These are phyloP conservation scores for Zoanthus solanderi DNA, from an alignment of 92 coral and sea anemone genomes.

Conservation along the genomic window DNA sequence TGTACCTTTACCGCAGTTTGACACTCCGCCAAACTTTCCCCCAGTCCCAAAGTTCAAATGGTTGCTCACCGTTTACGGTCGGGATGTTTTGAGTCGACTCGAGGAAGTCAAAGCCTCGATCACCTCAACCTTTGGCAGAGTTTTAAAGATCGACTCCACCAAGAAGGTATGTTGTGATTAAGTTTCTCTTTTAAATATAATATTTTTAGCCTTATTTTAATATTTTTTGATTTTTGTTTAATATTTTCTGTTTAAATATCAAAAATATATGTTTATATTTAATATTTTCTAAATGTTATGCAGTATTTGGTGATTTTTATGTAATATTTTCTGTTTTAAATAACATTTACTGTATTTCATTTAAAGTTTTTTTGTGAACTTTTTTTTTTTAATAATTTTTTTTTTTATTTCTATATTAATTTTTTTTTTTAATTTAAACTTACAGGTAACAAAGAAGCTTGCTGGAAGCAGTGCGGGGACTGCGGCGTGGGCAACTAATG, in stretches of 20 bases:
- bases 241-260: too few species aligned
- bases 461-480: slow-evolving; percentile 39
- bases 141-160: slow-evolving; percentile 49
- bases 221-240: background rate
- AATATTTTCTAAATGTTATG: too few species aligned
- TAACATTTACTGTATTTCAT: too few species aligned
- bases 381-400: too few species aligned
- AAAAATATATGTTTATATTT: too few species aligned
- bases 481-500: slow-evolving; percentile 45
- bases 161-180: slow-evolving; percentile 34
- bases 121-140: slow-evolving; percentile 46
- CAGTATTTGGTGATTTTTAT: too few species aligned
- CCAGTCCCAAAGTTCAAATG: slow-evolving; percentile 52
- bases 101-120: slow-evolving; percentile 48
- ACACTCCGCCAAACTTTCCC: slow-evolving; percentile 41
- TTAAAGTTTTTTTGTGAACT: too few species aligned
- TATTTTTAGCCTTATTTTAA: background rate
- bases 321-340: too few species aligned
- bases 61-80: slow-evolving; percentile 49
- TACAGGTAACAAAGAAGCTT: slow-evolving; percentile 43
- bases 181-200: background rate
- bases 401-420: too few species aligned
- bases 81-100: slow-evolving; percentile 38
- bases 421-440: too few species aligned
- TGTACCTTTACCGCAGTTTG: slow-evolving; percentile 16